Evolutionary conservation across 2,113 vertebrate species (phyloP).

Genomic region (Echinops telfairi): DNA sequence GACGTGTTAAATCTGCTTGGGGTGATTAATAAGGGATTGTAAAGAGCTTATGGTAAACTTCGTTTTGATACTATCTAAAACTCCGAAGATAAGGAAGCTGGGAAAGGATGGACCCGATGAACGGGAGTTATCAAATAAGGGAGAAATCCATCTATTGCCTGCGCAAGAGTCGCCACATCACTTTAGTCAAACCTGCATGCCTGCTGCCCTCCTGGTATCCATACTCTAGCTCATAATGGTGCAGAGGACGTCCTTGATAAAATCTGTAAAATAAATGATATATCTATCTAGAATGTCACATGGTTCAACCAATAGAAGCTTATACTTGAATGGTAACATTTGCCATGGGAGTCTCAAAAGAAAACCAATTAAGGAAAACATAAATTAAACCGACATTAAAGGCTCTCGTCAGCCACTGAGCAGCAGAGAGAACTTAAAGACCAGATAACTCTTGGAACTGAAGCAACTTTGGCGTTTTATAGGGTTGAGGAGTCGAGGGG

Average conservation of each 20-base stretch:
- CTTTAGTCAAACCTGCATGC: neutral
- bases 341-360: neutral
- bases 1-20: neutral
- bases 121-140: neutral
- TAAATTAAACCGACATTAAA: neutral
- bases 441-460: neutral
- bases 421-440: neutral
- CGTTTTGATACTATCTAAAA: constrained; percentile 22
- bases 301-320: neutral
- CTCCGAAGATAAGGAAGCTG: constrained; percentile 2
- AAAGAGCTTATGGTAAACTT: neutral
- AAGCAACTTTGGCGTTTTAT: neutral
- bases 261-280: neutral
- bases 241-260: neutral
- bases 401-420: neutral
- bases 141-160: neutral
- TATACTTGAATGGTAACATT: constrained; percentile 33
- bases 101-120: neutral
- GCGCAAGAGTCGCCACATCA: neutral
- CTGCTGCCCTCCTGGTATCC: neutral
- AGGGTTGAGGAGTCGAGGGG: neutral
- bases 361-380: constrained; percentile 20
- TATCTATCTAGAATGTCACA: neutral
- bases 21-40: neutral
- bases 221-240: neutral